Base-by-base conservation (phyloP, 2,888 invertebrate genomes). In the Brachynemurus nebulosus region DNA sequence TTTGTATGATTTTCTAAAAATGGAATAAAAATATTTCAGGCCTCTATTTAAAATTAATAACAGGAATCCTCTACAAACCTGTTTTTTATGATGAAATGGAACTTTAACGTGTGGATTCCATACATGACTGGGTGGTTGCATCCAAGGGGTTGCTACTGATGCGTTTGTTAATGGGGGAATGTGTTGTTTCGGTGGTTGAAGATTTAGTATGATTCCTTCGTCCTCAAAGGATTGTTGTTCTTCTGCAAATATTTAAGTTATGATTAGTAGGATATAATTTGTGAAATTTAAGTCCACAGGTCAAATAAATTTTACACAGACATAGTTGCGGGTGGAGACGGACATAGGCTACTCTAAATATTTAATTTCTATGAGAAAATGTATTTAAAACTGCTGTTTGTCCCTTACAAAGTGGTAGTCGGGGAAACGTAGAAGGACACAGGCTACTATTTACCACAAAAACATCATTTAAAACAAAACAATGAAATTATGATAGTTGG, bases 151-250 rank as follows among this genome's bases (percentile, higher is more conserved):
- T 14, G 33, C n/a, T 17, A 27, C 11, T 16, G 36, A 14, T 18
- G 27, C 21, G 35, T 25, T 35, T 16, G 14, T 17, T 19, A n/a
- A n/a, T 20, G 33, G 12, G 21, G 23, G 40, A 17, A 17, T 35
- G 19, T 16, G 17, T n/a, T 18, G 34, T n/a, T 42, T 19, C 21
- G 25, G 41, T 36, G 46, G n/a, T 20, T 20, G 37, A 12, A 37
- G 12, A 37, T 20, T 52, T 7, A 53, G 46, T 27, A 50, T 52
- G 55, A 63, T 57, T 56, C 64, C 54, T 51, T 71, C 68, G 48
- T 80, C 80, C 51, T 81, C 80, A 47, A 72, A 63, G 55, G 70
- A 71, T 59, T 82, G 82, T 52, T 80, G 80, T 57, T 81, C 80
- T 61, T 82, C 79, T 78, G 59, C 33, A 58, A 59, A 47, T 18